phyloP scores from a whole-genome alignment of 2,888 invertebrate genomes.

The Lathronympha strigana region DNA sequence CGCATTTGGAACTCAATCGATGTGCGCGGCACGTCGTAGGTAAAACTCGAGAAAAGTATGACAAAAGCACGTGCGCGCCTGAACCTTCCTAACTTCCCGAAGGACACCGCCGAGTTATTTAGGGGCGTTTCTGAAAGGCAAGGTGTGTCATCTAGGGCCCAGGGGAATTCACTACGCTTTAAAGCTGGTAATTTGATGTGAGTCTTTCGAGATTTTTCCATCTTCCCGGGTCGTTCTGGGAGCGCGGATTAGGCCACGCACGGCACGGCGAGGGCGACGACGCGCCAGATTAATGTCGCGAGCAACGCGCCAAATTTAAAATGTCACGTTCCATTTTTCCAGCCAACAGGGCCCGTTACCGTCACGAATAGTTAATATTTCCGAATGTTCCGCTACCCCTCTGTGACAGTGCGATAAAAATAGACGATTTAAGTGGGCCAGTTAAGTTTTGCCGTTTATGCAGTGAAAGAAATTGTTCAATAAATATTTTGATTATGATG shows the following conservation, averaged over 20 bases:
- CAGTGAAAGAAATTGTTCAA: conserved; percentile 37
- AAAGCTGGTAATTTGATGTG: conserved; percentile 83
- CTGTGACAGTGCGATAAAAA: conserved; percentile 32
- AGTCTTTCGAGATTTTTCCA: conserved; percentile 82
- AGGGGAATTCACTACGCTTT: conserved; percentile 78
- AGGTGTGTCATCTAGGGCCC: conserved; percentile 76
- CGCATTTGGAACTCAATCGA: conserved; percentile 74
- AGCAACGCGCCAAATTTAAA: conserved; percentile 81
- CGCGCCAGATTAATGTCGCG: conserved; percentile 80
- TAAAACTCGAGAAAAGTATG: conserved; percentile 79
- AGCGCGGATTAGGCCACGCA: conserved; percentile 79
- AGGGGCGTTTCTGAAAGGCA: conserved; percentile 78
- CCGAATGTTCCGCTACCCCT: conserved; percentile 61
- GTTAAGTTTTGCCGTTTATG: conserved; percentile 13
- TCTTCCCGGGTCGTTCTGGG: conserved; percentile 77
- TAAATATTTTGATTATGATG: conserved; percentile 46
- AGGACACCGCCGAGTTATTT: conserved; percentile 78
- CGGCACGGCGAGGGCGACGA: conserved; percentile 75
- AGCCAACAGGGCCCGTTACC: conserved; percentile 71
- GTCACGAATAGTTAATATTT: conserved; percentile 66
- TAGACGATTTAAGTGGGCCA: conserved; percentile 21
- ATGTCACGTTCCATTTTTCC: conserved; percentile 81
- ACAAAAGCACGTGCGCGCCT: conserved; percentile 79
- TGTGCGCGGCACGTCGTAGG: conserved; percentile 78
- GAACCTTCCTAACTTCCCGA: conserved; percentile 79